Conservation (phyloP, 2,797 vertebrate species). For the Melanotaenia pygmaea region DNA sequence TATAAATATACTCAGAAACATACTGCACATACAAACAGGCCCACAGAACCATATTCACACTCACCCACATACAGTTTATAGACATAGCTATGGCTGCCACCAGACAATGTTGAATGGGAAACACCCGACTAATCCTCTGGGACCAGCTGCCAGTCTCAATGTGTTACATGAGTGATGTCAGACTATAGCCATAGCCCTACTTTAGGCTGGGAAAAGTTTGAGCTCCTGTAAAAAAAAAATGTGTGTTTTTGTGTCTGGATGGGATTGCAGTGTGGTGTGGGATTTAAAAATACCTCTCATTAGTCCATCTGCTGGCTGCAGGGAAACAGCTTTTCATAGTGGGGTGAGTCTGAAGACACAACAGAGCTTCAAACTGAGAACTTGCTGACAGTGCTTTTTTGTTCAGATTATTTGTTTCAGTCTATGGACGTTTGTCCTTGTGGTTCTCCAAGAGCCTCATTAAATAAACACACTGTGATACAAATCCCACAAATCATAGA, state of each 20-base stretch:
- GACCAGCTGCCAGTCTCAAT: slow-evolving; percentile 53
- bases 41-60: slow-evolving; percentile 30
- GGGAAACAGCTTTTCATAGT: slow-evolving; percentile 34
- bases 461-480: neutral
- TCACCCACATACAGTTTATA: slow-evolving; percentile 48
- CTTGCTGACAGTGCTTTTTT: slow-evolving; percentile 36
- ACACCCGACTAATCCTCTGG: slow-evolving; percentile 59
- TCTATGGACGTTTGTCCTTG: neutral
- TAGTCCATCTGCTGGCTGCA: slow-evolving; percentile 37
- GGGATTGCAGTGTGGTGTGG: slow-evolving; percentile 35
- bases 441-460: neutral
- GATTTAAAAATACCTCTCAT: slow-evolving; percentile 53
- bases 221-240: slow-evolving; percentile 13
- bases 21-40: slow-evolving; percentile 2
- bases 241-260: slow-evolving; percentile 38
- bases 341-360: slow-evolving; percentile 45
- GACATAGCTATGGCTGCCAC: slow-evolving; percentile 54
- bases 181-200: slow-evolving; percentile 31
- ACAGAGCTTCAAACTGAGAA: slow-evolving; percentile 36
- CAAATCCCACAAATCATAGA: neutral
- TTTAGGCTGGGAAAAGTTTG: slow-evolving; percentile 56
- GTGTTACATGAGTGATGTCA: slow-evolving; percentile 68
- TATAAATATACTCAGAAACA: slow-evolving; percentile 33
- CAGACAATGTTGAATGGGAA: slow-evolving; percentile 51
- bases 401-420: slow-evolving; percentile 4